phyloP scores from a whole-genome alignment of 2,113 vertebrate species.

The Charina bottae region DNA sequence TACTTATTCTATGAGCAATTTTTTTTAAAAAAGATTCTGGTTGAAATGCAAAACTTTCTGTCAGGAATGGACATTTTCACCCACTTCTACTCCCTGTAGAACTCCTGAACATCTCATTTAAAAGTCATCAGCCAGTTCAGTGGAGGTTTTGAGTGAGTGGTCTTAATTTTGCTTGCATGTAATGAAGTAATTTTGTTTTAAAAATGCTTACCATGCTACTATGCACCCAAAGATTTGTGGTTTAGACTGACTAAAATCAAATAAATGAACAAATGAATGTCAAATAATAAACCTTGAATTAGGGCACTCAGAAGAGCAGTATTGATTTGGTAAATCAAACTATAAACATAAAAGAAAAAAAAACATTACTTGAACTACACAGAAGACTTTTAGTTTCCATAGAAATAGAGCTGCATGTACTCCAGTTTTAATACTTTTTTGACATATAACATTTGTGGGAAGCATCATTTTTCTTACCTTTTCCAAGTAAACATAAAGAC shows the following conservation, averaged over 20 bases:
- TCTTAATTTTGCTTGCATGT: background rate
- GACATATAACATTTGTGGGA: slow-evolving; percentile 15
- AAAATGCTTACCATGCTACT: background rate
- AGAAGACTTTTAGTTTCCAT: slow-evolving; percentile 19
- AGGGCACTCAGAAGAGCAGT: background rate
- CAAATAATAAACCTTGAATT: background rate
- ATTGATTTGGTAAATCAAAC: background rate
- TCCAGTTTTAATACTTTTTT: background rate
- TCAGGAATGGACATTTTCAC: background rate
- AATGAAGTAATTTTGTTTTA: background rate
- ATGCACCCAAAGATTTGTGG: background rate
- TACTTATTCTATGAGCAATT: background rate
- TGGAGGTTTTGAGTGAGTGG: no score
- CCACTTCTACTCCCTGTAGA: background rate
- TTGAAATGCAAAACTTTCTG: background rate
- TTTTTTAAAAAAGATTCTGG: background rate
- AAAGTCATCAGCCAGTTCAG: background rate
- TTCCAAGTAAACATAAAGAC: slow-evolving; percentile 14
- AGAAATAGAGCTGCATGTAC: slow-evolving; percentile 1
- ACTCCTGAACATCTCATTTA: background rate
- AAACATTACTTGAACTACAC: background rate
- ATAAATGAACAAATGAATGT: background rate
- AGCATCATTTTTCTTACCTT: background rate
- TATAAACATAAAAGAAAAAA: background rate
- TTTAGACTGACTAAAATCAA: background rate